Evolutionary conservation across 2,888 invertebrate genomes (phyloP).

Genomic region (Pseudeuparius sepicola): DNA sequence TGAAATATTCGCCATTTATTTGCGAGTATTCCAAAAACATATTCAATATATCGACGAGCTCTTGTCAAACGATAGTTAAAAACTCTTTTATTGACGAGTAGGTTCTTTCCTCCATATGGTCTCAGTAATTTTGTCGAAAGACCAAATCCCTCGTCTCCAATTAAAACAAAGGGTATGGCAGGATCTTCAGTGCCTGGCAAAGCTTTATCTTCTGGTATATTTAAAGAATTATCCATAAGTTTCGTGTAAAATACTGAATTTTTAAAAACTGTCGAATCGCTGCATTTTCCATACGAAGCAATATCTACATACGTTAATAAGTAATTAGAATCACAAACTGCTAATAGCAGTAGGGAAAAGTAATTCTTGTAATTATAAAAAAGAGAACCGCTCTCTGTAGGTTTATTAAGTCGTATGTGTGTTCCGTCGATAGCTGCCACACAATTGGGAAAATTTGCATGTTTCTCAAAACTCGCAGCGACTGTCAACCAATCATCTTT

Average conservation of each 20-base stretch:
- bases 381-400: constrained; percentile 10
- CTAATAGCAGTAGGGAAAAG: constrained; percentile 16
- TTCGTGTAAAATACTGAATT: constrained; percentile 10
- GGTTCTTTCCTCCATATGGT: constrained; percentile 13
- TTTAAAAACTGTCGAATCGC: constrained; percentile 14
- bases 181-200: constrained; percentile 6
- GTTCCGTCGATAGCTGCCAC: no score
- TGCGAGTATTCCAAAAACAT: constrained; percentile 14
- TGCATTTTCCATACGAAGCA: constrained; percentile 14
- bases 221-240: constrained; percentile 2
- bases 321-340: constrained; percentile 16
- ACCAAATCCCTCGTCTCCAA: constrained; percentile 18
- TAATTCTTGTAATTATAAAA: constrained; percentile 19
- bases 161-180: constrained; percentile 13
- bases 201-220: constrained; percentile 7
- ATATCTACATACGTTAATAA: constrained; percentile 14
- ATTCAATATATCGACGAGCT: constrained; percentile 11
- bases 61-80: constrained; percentile 10
- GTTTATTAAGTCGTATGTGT: constrained; percentile 11
- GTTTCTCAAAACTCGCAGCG: no score
- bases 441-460: no score
- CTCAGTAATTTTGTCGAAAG: constrained; percentile 13
- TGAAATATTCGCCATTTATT: constrained; percentile 15
- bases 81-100: constrained; percentile 8
- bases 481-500: no score